phyloP scores from a whole-genome alignment of 2,888 invertebrate species.

The Lasioglossum zephyrum region DNA sequence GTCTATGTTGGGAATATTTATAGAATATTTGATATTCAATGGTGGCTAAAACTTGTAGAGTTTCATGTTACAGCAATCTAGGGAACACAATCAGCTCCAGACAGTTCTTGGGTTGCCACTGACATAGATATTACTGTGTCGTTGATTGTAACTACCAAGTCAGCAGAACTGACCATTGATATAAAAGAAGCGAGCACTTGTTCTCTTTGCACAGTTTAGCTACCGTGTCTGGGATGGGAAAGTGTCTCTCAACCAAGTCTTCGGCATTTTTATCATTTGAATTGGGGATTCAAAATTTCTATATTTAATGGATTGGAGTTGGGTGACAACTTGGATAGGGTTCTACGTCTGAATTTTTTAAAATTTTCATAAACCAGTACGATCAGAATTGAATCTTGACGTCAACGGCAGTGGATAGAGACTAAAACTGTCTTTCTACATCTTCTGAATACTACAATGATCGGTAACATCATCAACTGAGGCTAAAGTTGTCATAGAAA shows the following conservation, averaged over 20 bases:
- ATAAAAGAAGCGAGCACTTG: slow-evolving; percentile 6
- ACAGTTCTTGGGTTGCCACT: neutral
- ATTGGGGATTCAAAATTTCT: neutral
- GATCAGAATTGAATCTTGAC: neutral
- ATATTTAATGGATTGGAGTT: neutral
- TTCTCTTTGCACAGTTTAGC: neutral
- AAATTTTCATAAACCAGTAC: too few species aligned
- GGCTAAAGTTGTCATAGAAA: neutral
- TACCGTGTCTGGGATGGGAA: neutral
- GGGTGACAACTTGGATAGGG: neutral
- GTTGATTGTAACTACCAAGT: neutral
- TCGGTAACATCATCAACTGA: neutral
- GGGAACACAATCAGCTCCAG: neutral
- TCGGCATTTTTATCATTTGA: neutral
- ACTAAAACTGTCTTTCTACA: neutral
- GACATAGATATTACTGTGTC: slow-evolving; percentile 5
- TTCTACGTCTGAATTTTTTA: neutral
- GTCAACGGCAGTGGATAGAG: neutral
- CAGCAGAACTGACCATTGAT: neutral
- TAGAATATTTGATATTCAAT: neutral
- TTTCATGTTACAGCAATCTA: neutral
- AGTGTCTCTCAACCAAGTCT: neutral
- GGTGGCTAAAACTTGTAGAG: neutral
- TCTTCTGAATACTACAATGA: neutral
- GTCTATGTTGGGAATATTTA: neutral